A percentile compares a stretch with the other conserved stretches of the same genome.
phyloP scores from a whole-genome alignment of 2,888 invertebrate genomes.

The Phrixothrix hirtus region DNA sequence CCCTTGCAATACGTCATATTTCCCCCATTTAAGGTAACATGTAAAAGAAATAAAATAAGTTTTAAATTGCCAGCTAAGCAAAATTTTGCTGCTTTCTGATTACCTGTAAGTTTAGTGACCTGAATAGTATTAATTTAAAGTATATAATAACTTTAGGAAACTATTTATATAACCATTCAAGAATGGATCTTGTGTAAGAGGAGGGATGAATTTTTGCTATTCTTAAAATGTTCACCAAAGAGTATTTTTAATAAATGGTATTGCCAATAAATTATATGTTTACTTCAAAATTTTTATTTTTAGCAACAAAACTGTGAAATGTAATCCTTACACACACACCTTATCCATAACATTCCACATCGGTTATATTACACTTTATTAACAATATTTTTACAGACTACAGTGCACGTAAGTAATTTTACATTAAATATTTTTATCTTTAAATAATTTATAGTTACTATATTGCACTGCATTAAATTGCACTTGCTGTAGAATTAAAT shows the following conservation, averaged over 20 bases:
- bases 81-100: too few species aligned
- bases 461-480: slow-evolving; percentile 11
- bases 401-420: slow-evolving; percentile 28
- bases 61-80: too few species aligned
- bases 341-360: slow-evolving; percentile 27
- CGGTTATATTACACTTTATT: slow-evolving; percentile 19
- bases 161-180: too few species aligned
- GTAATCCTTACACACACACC: slow-evolving; percentile 23
- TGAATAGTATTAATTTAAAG: too few species aligned
- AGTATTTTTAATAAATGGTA: slow-evolving; percentile 28
- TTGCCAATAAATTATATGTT: slow-evolving; percentile 27
- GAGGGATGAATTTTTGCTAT: slow-evolving; percentile 16
- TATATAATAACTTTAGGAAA: too few species aligned
- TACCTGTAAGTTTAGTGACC: too few species aligned
- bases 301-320: slow-evolving; percentile 7
- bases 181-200: too few species aligned
- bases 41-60: too few species aligned
- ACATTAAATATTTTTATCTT: slow-evolving; percentile 20
- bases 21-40: too few species aligned
- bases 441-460: slow-evolving; percentile 11
- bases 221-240: slow-evolving; percentile 26
- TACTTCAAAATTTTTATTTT: slow-evolving; percentile 13
- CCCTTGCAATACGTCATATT: too few species aligned
- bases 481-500: slow-evolving; percentile 16
- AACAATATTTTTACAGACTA: slow-evolving; percentile 22